Evolutionary conservation across 2,797 vertebrate species (phyloP), one percentile per base, ranked within the genome.

Genomic region (Alosa sapidissima): DNA sequence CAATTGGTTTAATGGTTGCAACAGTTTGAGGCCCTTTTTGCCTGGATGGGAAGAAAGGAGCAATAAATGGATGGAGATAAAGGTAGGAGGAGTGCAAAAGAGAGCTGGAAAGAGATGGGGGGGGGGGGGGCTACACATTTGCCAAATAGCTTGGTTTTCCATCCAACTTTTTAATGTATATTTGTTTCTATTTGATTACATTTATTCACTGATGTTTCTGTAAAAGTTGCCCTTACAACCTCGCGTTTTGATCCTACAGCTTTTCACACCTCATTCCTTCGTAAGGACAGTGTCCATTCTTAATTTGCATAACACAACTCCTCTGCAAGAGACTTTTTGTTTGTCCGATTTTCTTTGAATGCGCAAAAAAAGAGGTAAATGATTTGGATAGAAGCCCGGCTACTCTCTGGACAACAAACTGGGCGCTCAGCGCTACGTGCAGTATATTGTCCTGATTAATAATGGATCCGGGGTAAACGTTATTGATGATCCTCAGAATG

Each of bases 401-500:
- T 72, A 33, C 13, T 72, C 65, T 5, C 58, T 8, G n/a, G 60
- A 10, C 7, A 65, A 65, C 5, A 65, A 65, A 65, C n/a, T 65
- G 24, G 60, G 9, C 60, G 2, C 8, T 65, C 24, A 65, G 24
- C n/a, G 10, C 24, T 28, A 24, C 10, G n/a, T 8, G 11, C 41
- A 78, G 84, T 84, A 13, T 75, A 49, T 8, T 24, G 81, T 52
- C 81, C 58, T 86, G 86, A 86, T 84, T 84, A 83, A 68, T 81
- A 72, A 87, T 87, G 82, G 86, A 87, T 87, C 68, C 0, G 49
- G 48, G 81, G 36, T 58, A 85, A 87, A 87, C 33, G 45, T 33
- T 85, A 83, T 65, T 87, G 83, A 87, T 82, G 81, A 55, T 3
- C 60, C 47, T 16, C 36, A 49, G 41, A 49, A 68, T 82, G 86